Percentiles rank a stretch among this genome's conserved stretches.
phyloP scores from a whole-genome alignment of 2,113 vertebrate species.

The Diglossa brunneiventris region DNA sequence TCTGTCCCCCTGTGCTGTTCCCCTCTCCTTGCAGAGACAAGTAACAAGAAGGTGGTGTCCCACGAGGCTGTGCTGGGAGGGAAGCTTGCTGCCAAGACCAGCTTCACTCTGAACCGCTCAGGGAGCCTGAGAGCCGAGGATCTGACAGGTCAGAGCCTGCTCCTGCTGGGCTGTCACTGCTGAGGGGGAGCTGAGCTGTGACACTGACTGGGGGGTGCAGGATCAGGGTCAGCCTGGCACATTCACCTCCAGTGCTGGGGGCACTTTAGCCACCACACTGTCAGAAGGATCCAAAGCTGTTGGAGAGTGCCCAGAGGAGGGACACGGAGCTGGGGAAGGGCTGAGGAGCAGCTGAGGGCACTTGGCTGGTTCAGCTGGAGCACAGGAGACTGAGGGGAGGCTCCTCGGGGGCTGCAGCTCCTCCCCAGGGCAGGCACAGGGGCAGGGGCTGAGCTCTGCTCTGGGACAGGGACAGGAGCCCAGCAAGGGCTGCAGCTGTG shows the following conservation, averaged over 20 bases:
- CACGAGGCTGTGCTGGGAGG: conserved; percentile 92
- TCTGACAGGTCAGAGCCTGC: conserved; percentile 78
- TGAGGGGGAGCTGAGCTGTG: neutral
- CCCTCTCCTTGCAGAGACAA: conserved; percentile 66
- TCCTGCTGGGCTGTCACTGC: neutral
- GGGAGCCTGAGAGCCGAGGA: conserved; percentile 85
- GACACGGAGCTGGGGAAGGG: neutral
- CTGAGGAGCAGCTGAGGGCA: neutral
- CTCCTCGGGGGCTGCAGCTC: too few species aligned
- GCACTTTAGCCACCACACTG: fast-evolving
- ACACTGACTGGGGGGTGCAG: neutral
- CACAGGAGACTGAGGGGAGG: too few species aligned
- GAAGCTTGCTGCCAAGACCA: conserved; percentile 89
- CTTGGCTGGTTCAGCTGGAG: neutral
- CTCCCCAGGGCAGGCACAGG: neutral
- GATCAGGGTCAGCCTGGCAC: neutral
- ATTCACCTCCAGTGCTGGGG: fast-evolving
- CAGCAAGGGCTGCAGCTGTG: neutral
- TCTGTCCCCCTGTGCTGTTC: neutral
- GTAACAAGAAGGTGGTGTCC: conserved; percentile 81
- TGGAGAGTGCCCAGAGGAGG: neutral
- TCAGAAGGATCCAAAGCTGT: neutral
- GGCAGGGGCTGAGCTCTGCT: neutral
- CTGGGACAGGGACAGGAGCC: neutral
- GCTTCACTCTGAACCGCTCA: conserved; percentile 88